These are phyloP conservation scores for Tragelaphus scriptus DNA, from an alignment of 2,113 vertebrate species.

Conservation along the genomic window DNA sequence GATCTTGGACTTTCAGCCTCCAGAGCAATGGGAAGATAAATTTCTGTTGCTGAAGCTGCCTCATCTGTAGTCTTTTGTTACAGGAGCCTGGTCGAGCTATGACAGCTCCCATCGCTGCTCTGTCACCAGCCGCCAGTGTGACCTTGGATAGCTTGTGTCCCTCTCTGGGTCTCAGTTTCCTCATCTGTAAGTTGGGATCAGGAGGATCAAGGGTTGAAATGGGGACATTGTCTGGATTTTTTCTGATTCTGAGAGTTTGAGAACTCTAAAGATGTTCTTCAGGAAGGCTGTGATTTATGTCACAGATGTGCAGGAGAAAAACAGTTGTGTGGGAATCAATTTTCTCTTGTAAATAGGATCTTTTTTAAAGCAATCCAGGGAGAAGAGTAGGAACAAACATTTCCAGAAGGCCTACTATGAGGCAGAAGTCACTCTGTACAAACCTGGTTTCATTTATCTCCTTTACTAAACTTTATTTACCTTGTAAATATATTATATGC, in stretches of 20 bases:
- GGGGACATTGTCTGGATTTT: background rate
- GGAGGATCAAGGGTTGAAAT: too few relatives aligned
- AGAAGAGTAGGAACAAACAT: background rate
- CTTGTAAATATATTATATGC: background rate
- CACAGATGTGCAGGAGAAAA: background rate
- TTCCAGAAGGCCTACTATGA: background rate
- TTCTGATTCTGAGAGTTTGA: background rate
- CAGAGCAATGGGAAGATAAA: background rate
- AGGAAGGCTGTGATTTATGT: background rate
- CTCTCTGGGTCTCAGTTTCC: background rate
- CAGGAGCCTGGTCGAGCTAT: fast-evolving
- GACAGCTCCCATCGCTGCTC: background rate
- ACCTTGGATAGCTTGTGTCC: background rate
- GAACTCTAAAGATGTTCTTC: background rate
- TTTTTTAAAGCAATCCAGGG: background rate
- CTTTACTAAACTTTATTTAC: background rate
- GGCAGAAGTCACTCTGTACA: background rate
- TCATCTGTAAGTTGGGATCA: background rate
- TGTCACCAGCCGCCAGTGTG: background rate
- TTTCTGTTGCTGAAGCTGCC: background rate
- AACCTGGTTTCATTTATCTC: background rate
- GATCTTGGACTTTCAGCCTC: background rate
- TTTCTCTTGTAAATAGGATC: constrained; percentile 12
- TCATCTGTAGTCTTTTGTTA: background rate
- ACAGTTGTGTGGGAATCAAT: background rate